phyloP scores from a whole-genome alignment of 2,888 invertebrate genomes.

The Abscondita cerata region DNA sequence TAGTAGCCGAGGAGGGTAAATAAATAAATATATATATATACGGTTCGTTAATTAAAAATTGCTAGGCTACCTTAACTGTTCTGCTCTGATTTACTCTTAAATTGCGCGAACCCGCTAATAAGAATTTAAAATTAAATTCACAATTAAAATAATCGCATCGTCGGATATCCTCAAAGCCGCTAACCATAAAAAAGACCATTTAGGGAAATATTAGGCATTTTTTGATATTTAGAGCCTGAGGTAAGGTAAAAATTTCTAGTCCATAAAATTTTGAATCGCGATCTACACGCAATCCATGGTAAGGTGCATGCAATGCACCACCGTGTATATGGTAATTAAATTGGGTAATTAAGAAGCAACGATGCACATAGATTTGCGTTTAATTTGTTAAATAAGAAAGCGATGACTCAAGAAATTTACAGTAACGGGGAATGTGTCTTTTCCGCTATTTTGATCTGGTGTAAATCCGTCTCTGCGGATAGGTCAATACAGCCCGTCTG shows the following conservation, averaged over 20 bases:
- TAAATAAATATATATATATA: too few species aligned
- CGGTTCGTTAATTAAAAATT: slow-evolving; percentile 8
- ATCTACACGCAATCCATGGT: background rate
- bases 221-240: background rate
- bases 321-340: background rate
- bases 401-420: slow-evolving; percentile 3
- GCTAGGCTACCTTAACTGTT: slow-evolving; percentile 9
- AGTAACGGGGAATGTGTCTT: slow-evolving; percentile 3
- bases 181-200: background rate
- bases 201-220: background rate
- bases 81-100: slow-evolving; percentile 20
- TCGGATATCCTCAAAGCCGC: slow-evolving; percentile 17
- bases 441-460: slow-evolving; percentile 7
- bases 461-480: slow-evolving; percentile 23
- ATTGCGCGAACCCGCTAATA: slow-evolving; percentile 24
- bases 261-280: background rate
- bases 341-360: background rate
- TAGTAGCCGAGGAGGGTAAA: too few species aligned
- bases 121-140: slow-evolving; percentile 15
- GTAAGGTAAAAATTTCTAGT: background rate
- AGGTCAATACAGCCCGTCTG: slow-evolving; percentile 33
- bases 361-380: background rate
- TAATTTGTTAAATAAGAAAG: background rate
- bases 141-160: slow-evolving; percentile 20
- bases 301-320: background rate